Percentiles rank a stretch among this genome's conserved stretches.
Conservation (phyloP, 2,797 vertebrate species). For the Thripadectes ignobilis region DNA sequence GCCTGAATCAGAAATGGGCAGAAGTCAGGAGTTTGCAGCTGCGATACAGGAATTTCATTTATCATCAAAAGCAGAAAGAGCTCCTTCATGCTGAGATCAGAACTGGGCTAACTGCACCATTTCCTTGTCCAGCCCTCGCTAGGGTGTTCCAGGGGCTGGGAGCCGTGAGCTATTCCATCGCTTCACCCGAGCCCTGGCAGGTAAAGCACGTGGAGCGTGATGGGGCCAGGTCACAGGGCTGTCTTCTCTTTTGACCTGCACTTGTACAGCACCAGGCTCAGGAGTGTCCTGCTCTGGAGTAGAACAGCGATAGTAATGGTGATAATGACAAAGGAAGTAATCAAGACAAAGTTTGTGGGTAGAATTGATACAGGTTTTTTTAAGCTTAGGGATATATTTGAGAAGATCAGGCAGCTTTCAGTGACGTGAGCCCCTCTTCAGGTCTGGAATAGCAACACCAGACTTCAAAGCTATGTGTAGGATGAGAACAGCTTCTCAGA, state of each 20-base stretch:
- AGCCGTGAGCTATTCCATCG: constrained; percentile 6
- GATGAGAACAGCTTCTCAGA: not conserved
- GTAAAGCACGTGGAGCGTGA: not conserved
- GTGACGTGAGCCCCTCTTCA: not conserved
- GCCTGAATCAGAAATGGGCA: constrained; percentile 38
- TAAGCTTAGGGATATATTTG: not conserved
- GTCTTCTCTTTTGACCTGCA: not conserved
- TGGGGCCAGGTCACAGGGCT: not conserved
- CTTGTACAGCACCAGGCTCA: not conserved
- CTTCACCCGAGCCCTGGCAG: not conserved
- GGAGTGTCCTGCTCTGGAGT: not conserved
- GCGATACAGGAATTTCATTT: constrained; percentile 45
- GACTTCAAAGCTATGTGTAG: not conserved
- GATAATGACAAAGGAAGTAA: not conserved
- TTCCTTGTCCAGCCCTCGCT: constrained; percentile 36
- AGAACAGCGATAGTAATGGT: not conserved
- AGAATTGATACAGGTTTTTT: not conserved
- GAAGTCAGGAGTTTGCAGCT: constrained; percentile 39
- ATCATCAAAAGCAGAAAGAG: constrained; percentile 61
- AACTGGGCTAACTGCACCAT: constrained; percentile 40
- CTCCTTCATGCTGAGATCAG: constrained; percentile 66
- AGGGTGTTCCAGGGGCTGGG: constrained; percentile 20
- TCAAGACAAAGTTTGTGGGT: not conserved
- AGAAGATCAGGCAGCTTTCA: not conserved
- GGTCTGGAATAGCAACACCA: not conserved